phyloP scores from a whole-genome alignment of 2,113 vertebrate species.

The Scatophagus argus region DNA sequence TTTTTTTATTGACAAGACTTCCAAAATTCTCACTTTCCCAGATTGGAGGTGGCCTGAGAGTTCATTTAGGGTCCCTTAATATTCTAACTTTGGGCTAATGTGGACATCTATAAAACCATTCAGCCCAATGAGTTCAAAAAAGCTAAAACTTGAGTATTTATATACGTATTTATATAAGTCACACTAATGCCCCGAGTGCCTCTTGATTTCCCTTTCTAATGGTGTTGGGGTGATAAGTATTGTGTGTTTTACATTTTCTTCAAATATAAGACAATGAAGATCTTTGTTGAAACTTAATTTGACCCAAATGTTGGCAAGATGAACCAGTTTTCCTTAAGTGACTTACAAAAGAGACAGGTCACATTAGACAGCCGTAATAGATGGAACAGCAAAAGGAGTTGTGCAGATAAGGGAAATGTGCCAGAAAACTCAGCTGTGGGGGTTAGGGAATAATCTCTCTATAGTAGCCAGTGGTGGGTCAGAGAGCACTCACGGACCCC shows the following conservation, averaged over 20 bases:
- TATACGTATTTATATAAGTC: too few species aligned
- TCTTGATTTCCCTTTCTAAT: constrained; percentile 52
- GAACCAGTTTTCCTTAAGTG: constrained; percentile 53
- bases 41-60: constrained; percentile 45
- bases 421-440: constrained; percentile 78
- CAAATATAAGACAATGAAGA: constrained; percentile 58
- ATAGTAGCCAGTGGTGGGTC: constrained; percentile 80
- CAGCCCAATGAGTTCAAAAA: constrained; percentile 54
- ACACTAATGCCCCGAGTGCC: constrained; percentile 50
- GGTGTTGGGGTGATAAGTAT: constrained; percentile 35
- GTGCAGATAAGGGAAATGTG: constrained; percentile 77
- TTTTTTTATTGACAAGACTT: constrained; percentile 32
- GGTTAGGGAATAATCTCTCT: constrained; percentile 83
- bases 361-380: constrained; percentile 76
- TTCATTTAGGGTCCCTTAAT: constrained; percentile 49
- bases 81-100: constrained; percentile 56
- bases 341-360: constrained; percentile 71
- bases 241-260: constrained; percentile 56
- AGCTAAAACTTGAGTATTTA: constrained; percentile 44
- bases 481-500: constrained; percentile 62
- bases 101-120: constrained; percentile 48
- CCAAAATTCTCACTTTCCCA: constrained; percentile 34
- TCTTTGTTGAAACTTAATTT: constrained; percentile 71
- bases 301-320: constrained; percentile 70
- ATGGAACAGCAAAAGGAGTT: constrained; percentile 65